A percentile compares a stretch with the other conserved stretches of the same genome.
Conservation (phyloP, 2,888 invertebrate species). For the Trachelus iudaicus region DNA sequence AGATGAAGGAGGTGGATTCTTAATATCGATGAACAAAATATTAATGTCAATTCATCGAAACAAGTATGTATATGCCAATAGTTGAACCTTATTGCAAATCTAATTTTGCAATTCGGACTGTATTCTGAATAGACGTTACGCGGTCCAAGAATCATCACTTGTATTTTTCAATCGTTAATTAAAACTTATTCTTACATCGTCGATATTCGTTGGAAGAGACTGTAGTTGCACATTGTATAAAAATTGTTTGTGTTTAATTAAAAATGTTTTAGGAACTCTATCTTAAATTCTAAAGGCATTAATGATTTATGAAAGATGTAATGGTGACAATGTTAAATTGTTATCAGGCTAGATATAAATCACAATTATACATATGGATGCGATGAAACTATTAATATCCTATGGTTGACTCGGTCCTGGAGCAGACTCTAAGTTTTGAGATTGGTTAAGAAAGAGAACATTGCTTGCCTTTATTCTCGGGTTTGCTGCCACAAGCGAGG, state of each 20-base stretch:
- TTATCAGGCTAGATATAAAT: neutral
- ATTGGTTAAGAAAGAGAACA: slow-evolving; percentile 73
- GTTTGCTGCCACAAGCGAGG: slow-evolving; percentile 68
- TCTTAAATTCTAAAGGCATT: neutral
- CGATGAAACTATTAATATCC: slow-evolving; percentile 13
- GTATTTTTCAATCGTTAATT: neutral
- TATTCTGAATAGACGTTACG: neutral
- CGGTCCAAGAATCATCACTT: neutral
- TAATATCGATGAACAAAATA: neutral
- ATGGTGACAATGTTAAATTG: neutral
- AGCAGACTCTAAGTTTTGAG: slow-evolving; percentile 52
- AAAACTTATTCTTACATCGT: neutral
- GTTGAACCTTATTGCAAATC: neutral
- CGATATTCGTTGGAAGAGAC: neutral
- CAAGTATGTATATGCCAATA: neutral
- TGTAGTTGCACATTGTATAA: neutral
- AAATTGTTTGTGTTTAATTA: neutral
- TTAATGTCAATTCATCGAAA: neutral
- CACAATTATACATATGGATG: neutral
- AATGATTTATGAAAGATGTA: neutral
- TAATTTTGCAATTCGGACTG: neutral
- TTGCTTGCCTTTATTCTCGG: slow-evolving; percentile 70
- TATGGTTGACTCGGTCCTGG: slow-evolving; percentile 49
- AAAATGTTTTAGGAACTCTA: neutral
- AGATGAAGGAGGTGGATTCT: neutral